Base-by-base conservation (phyloP, 37 sponge, comb jelly and placozoan species). In the Halichondria panicea region DNA sequence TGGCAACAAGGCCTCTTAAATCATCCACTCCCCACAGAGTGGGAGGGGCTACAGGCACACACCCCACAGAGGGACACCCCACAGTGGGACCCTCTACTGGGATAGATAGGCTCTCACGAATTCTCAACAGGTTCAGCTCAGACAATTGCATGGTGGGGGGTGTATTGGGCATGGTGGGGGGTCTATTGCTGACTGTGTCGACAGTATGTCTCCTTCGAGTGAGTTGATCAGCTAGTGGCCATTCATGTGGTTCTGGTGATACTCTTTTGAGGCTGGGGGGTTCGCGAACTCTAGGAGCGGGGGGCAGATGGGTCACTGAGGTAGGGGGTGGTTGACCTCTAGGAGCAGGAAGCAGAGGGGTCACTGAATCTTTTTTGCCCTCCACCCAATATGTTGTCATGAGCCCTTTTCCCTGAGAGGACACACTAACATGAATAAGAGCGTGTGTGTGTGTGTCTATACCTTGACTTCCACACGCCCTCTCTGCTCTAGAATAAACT, bases 381-480 rank as follows among this genome's bases (percentile, higher is more conserved):
- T 31, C 4, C 18, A 89, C 77, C 78, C 83, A 89, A 55, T 46
- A 89, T 1, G 90, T 89, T 50, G 65, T 70, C 90, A 89, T 89
- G 37, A 80, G 30, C 11, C 90, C 90, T 75, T 84, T 89, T 3
- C 90, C 90, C 90, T 89, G 55, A n/a, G 63, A 39, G 31, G 6
- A 31, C 8, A n/a, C 33, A 44, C 8, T 30, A 31, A 48, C 11
- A 42, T 22, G 41, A 21, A 31, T 5, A 11, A 18, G 37, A 33
- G 55, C 59, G 6, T 33, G 6, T 41, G 50, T 9, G 2, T 5
- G 5, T 25, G 21, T 19, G 19, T 28, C 19, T 54, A 22, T 66
- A 77, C 85, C 78, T 84, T 84, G 37, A 84, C 70, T 48, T 84
- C 77, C 37, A 76, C 71, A 57, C 48, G 38, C 4, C 85, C 85